phyloP scores from a whole-genome alignment of 1,140 invertebrate genomes.

The Oryzaephilus surinamensis region DNA sequence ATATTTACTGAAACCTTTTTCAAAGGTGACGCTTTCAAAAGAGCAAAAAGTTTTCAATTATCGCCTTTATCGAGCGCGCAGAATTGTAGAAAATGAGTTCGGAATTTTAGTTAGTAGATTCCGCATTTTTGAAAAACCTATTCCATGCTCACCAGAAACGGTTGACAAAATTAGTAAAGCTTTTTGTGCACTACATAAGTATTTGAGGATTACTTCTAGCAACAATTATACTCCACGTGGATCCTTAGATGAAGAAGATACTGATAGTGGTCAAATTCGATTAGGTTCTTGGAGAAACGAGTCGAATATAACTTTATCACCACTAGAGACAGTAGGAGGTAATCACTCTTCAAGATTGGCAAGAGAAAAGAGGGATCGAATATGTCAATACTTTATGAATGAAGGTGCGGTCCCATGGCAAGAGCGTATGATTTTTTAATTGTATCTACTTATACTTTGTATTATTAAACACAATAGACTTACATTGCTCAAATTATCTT shows the following conservation, averaged over 20 bases:
- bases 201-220: slow-evolving; percentile 9
- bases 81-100: slow-evolving; percentile 3
- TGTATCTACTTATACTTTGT: no score
- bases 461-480: no score
- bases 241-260: slow-evolving; percentile 12
- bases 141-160: not conserved
- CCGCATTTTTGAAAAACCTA: not conserved
- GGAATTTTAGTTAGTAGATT: slow-evolving; percentile 1
- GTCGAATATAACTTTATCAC: no score
- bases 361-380: no score
- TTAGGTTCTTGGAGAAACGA: slow-evolving; percentile 12
- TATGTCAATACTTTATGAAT: no score
- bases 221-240: slow-evolving; percentile 10
- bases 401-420: no score
- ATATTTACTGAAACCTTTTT: slow-evolving; percentile 1
- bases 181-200: slow-evolving; percentile 9
- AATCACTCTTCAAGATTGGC: no score
- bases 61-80: not conserved
- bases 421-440: no score
- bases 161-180: slow-evolving; percentile 12
- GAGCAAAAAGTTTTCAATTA: slow-evolving; percentile 1
- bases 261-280: no score
- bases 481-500: no score
- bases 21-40: not conserved
- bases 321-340: no score